A percentile compares a stretch with the other conserved stretches of the same genome.
Conservation (phyloP, 1,140 invertebrate genomes). For the Tetramorium parvispinum region DNA sequence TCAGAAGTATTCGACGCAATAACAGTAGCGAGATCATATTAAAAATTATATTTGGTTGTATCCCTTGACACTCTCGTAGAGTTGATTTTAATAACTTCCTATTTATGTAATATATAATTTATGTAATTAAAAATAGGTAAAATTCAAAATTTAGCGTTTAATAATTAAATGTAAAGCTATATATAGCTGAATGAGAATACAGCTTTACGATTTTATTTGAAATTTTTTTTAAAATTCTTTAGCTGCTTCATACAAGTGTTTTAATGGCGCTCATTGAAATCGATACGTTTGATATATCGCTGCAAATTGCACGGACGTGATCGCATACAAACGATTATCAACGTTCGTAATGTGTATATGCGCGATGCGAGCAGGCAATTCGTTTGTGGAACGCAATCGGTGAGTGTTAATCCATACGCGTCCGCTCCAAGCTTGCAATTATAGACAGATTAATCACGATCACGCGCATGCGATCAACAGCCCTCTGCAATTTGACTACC, state of each 20-base stretch:
- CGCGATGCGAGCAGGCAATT: constrained; percentile 27
- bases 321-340: constrained; percentile 36
- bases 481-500: constrained; percentile 41
- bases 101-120: too few relatives aligned
- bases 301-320: constrained; percentile 45
- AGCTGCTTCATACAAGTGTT: not conserved
- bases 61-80: not conserved
- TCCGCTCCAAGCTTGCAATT: constrained; percentile 44
- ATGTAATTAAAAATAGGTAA: too few relatives aligned
- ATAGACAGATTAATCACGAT: constrained; percentile 57
- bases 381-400: constrained; percentile 36
- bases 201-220: not conserved
- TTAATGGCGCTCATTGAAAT: constrained; percentile 20
- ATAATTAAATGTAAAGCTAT: not conserved
- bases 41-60: not conserved
- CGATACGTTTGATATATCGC: constrained; percentile 38
- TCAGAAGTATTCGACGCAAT: not conserved
- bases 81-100: not conserved
- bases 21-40: not conserved
- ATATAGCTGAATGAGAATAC: not conserved
- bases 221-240: not conserved
- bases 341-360: constrained; percentile 7
- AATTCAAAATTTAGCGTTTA: not conserved
- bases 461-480: constrained; percentile 40
- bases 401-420: constrained; percentile 52